Conservation (phyloP, 2,113 vertebrate genomes). For the Camelus bactrianus region DNA sequence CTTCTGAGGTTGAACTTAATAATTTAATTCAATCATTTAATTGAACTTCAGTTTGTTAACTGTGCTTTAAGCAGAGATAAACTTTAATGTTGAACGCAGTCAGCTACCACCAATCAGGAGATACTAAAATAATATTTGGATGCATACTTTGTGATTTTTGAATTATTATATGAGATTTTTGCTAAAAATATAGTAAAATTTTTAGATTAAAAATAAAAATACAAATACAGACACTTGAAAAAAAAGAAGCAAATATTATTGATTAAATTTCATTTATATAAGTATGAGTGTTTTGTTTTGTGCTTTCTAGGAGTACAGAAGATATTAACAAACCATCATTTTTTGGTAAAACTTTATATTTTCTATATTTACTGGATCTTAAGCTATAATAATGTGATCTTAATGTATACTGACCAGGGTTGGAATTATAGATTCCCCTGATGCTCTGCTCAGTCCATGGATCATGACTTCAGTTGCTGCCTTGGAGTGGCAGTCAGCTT, state of each 20-base stretch:
- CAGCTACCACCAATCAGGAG: neutral
- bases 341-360: neutral
- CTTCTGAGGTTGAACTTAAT: neutral
- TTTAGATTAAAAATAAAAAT: neutral
- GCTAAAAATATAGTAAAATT: conserved; percentile 1
- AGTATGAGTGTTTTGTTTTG: conserved; percentile 22
- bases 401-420: neutral
- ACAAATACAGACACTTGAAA: neutral
- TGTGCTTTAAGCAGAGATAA: neutral
- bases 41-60: neutral
- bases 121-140: neutral
- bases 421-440: neutral
- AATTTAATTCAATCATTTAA: neutral
- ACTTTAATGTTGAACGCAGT: neutral
- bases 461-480: neutral
- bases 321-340: neutral
- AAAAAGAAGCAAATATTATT: neutral
- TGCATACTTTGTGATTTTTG: neutral
- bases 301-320: neutral
- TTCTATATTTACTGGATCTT: neutral
- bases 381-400: neutral
- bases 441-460: neutral
- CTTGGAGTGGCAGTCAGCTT: neutral
- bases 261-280: neutral
- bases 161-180: neutral